These are phyloP conservation scores for Platycercus adscitus DNA, from an alignment of 2,113 vertebrate species.

Conservation along the genomic window DNA sequence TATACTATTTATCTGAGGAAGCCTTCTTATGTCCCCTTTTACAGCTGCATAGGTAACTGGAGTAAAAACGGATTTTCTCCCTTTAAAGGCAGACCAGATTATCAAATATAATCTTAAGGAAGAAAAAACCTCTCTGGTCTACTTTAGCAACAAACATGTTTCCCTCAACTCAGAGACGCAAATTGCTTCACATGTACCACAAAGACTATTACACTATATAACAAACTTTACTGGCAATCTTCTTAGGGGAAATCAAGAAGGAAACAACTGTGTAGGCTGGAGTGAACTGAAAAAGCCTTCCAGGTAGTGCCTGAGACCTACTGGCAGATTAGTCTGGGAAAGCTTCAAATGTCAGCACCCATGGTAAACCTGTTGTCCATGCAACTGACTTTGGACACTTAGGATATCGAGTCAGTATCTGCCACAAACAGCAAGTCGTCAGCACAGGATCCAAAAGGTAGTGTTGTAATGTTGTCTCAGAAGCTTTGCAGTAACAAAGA, in stretches of 20 bases:
- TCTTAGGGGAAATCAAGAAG: neutral
- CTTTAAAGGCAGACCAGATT: neutral
- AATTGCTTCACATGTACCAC: neutral
- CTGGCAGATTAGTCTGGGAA: neutral
- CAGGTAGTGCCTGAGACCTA: neutral
- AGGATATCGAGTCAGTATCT: neutral
- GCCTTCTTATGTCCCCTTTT: neutral
- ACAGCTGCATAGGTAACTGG: neutral
- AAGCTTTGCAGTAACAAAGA: conserved; percentile 47
- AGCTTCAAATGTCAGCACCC: conserved; percentile 23
- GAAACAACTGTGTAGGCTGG: neutral
- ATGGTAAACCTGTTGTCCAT: neutral
- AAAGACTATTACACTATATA: neutral
- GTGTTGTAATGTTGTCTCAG: conserved; percentile 49
- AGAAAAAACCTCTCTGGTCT: neutral
- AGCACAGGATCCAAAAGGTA: conserved; percentile 40
- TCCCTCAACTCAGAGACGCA: neutral
- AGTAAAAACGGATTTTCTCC: neutral
- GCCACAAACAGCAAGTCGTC: conserved; percentile 16
- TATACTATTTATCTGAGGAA: neutral
- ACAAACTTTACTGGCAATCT: neutral
- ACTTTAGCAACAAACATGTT: neutral
- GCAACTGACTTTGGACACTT: conserved; percentile 13
- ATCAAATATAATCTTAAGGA: neutral
- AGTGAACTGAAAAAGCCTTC: neutral